Base-by-base conservation (phyloP, 1,140 invertebrate species). In the Drosophila mojavensis region DNA sequence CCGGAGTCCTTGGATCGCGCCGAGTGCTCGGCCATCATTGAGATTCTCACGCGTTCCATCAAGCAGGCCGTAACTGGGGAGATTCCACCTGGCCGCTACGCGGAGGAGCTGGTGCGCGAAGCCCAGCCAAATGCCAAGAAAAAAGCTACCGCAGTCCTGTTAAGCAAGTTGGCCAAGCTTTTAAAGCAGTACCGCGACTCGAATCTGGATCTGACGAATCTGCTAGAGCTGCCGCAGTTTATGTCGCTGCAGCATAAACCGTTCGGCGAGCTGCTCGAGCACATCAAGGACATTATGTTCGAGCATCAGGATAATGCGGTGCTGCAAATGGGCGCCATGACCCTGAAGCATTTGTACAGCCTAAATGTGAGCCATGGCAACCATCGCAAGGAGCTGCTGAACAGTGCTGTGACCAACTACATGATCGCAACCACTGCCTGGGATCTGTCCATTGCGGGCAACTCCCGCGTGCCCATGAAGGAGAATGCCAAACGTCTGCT, bases 61-160 rank as follows among this genome's bases (percentile, higher is more conserved):
- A 70, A 69, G 33, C 83, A 88, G 30, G 68, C 79, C 3, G 72
- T 78, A 3, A 83, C 69, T 0, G 84, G 84, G 0, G 73, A 75
- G 26, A 68, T 88, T 7, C 83, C 83, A 0, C 61, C 48, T 0
- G 83, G 83, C 2, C 71, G 83, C 11, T 83, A 83, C 13, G 80
- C 80, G 9, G 50, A 68, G 9, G 20, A 79, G 30, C 26, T 75
- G 13, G 3, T n/a, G 6, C 54, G 66, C 15, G n/a, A 51, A 2
- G 50, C 79, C 3, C 56, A 6, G 6, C 0, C 15, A 1, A 47
- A 47, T 5, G 69, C 66, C 28, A 47, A 39, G 3, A 3, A 62
- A 3, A 9, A 15, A 3, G 76, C 65, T 9, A 79, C 72, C 4
- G 10, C 2, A 0, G 9, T 53, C 2, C 30, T 89, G 10, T 48